phyloP scores from a whole-genome alignment of 2,797 vertebrate species.

The Chiloscyllium punctatum region DNA sequence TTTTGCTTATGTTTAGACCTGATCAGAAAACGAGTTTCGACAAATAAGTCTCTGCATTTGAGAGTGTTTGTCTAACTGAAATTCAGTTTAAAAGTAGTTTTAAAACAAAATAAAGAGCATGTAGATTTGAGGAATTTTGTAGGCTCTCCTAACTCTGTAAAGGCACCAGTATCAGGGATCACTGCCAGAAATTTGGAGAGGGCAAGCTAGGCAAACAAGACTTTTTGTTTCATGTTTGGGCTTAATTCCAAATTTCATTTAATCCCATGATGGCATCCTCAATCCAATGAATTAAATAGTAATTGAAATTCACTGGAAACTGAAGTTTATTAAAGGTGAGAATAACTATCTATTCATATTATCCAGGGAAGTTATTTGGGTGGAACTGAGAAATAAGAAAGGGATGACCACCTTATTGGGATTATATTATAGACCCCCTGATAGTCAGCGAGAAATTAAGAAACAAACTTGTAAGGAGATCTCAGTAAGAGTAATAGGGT shows the following conservation, averaged over 20 bases:
- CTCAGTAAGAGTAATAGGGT: too few species aligned
- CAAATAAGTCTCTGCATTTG: background rate
- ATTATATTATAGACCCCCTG: too few species aligned
- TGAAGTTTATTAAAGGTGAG: background rate
- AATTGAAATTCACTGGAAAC: background rate
- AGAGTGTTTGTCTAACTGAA: background rate
- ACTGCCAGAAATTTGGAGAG: background rate
- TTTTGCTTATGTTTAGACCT: background rate
- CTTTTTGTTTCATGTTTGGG: constrained; percentile 14
- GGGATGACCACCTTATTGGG: too few species aligned
- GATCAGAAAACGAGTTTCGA: background rate
- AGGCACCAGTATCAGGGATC: background rate
- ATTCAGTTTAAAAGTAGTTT: background rate
- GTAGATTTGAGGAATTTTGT: background rate
- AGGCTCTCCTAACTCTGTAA: background rate
- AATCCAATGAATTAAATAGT: background rate
- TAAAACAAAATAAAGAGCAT: background rate
- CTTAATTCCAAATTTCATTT: background rate
- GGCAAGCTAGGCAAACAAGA: background rate
- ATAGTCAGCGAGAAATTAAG: too few species aligned
- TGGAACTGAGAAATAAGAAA: too few species aligned
- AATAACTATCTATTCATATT: background rate
- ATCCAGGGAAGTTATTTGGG: too few species aligned
- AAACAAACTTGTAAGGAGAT: too few species aligned
- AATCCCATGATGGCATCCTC: background rate